These are phyloP conservation scores for Cantharis rufa DNA, from an alignment of 2,888 invertebrate genomes.

Conservation along the genomic window DNA sequence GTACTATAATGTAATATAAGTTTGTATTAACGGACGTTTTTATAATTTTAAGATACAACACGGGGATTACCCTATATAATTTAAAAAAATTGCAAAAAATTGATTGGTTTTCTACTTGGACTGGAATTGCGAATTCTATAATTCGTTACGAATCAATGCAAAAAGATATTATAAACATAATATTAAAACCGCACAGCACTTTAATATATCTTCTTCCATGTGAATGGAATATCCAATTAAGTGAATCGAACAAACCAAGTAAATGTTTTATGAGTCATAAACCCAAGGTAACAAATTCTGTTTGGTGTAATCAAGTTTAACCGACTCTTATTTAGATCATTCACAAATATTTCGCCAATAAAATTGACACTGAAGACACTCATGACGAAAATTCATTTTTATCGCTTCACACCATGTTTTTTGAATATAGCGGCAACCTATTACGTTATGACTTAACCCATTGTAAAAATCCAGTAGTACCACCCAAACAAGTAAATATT, in stretches of 20 bases:
- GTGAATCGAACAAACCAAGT: slow-evolving; percentile 80
- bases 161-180: slow-evolving; percentile 89
- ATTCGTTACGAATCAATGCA: slow-evolving; percentile 79
- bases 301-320: background rate
- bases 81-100: slow-evolving; percentile 68
- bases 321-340: slow-evolving; percentile 65
- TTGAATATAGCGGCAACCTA: slow-evolving; percentile 85
- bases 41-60: slow-evolving; percentile 62
- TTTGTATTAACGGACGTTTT: background rate
- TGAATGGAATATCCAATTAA: slow-evolving; percentile 89
- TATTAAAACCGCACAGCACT: slow-evolving; percentile 75
- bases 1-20: background rate
- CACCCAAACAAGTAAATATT: background rate
- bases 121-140: slow-evolving; percentile 71
- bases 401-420: slow-evolving; percentile 77
- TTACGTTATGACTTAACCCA: slow-evolving; percentile 72
- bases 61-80: slow-evolving; percentile 82
- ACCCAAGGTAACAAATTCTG: slow-evolving; percentile 59
- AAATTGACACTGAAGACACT: slow-evolving; percentile 68
- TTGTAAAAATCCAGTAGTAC: slow-evolving; percentile 53
- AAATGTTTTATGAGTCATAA: slow-evolving; percentile 77
- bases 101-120: slow-evolving; percentile 79
- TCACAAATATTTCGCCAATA: slow-evolving; percentile 89
- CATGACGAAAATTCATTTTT: slow-evolving; percentile 81
- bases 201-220: slow-evolving; percentile 79